phyloP scores from a whole-genome alignment of 2,797 vertebrate genomes.

The Astyanax mexicanus region DNA sequence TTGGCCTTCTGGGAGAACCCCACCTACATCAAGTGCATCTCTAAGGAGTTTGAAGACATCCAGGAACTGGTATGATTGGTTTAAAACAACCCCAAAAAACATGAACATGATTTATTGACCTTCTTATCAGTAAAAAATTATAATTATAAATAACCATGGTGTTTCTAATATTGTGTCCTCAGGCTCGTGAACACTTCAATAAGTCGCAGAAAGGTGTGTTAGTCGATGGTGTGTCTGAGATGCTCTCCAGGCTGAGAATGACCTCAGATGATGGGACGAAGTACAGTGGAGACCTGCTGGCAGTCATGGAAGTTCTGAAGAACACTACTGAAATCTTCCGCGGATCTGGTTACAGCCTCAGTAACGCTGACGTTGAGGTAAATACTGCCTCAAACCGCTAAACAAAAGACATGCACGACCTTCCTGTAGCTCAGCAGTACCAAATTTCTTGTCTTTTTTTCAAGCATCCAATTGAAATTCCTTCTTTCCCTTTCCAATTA shows the following conservation, averaged over 20 bases:
- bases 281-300: conserved; percentile 95
- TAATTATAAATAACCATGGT: background rate
- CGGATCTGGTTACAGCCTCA: conserved; percentile 86
- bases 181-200: conserved; percentile 89
- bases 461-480: background rate
- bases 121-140: no score
- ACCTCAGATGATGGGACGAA: conserved; percentile 90
- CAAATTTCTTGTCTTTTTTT: conserved; percentile 1
- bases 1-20: conserved; percentile 94
- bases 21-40: conserved; percentile 93
- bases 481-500: conserved; percentile 63
- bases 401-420: background rate
- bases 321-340: conserved; percentile 93
- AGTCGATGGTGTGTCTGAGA: conserved; percentile 87
- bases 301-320: conserved; percentile 89
- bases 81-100: background rate
- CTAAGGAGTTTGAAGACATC: conserved; percentile 93
- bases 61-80: conserved; percentile 88
- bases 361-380: conserved; percentile 90
- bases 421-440: background rate
- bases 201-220: conserved; percentile 87
- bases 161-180: background rate
- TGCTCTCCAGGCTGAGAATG: conserved; percentile 91
- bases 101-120: background rate
- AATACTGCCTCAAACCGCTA: background rate